A percentile compares a stretch with the other conserved stretches of the same genome.
These are phyloP conservation scores for Drosophila anceps DNA, from an alignment of 2,888 invertebrate species.

Conservation along the genomic window DNA sequence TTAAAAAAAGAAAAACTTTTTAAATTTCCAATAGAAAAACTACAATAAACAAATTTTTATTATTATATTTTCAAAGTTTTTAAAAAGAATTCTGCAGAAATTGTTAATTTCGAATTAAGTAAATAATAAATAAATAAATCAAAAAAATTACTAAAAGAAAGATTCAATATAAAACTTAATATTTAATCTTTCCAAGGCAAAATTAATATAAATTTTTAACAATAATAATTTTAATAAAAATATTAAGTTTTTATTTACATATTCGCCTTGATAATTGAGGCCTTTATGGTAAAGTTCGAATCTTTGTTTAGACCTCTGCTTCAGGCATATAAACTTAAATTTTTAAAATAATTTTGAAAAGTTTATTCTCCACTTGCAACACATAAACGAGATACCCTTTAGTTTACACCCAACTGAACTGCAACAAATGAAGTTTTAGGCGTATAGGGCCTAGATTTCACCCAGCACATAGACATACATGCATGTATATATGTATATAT, in stretches of 20 bases:
- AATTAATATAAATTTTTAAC: background rate
- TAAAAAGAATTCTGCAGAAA: background rate
- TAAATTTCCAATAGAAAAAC: too few species aligned
- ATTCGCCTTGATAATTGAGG: too few species aligned
- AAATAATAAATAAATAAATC: too few species aligned
- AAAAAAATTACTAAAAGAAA: too few species aligned
- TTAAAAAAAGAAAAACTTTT: background rate
- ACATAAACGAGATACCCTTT: slow-evolving; percentile 13
- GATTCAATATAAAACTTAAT: background rate
- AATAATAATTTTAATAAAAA: background rate
- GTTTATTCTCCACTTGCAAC: background rate
- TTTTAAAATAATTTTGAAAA: background rate
- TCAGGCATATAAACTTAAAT: background rate
- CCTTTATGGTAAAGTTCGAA: background rate
- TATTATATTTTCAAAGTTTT: background rate
- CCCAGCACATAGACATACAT: slow-evolving; percentile 12
- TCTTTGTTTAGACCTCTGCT: too few species aligned
- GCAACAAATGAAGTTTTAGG: slow-evolving; percentile 35
- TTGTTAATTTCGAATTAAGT: too few species aligned
- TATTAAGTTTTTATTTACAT: background rate
- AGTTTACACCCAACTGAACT: slow-evolving; percentile 10
- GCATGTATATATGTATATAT: background rate
- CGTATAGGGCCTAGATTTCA: slow-evolving; percentile 52
- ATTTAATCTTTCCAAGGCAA: background rate
- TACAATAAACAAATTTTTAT: too few species aligned